A percentile compares a stretch with the other conserved stretches of the same genome.
Evolutionary conservation across 2,113 vertebrate species (phyloP).

Genomic region (Siniperca chuatsi): DNA sequence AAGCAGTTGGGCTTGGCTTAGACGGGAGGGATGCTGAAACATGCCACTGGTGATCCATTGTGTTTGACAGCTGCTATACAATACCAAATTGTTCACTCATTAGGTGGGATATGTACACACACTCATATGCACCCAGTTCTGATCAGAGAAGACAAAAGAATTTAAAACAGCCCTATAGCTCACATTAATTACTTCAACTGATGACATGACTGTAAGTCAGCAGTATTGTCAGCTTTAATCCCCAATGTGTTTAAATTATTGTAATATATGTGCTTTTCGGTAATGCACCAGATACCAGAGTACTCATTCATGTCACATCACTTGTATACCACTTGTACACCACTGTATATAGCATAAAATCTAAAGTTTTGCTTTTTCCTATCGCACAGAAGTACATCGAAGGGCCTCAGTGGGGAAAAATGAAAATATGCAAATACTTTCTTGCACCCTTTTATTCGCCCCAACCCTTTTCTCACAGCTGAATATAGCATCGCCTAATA

Average conservation of each 20-base stretch:
- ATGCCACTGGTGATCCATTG: slow-evolving; percentile 13
- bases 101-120: neutral
- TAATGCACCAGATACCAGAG: neutral
- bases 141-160: neutral
- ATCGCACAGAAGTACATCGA: slow-evolving; percentile 25
- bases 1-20: slow-evolving; percentile 43
- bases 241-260: slow-evolving; percentile 31
- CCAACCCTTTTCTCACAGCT: slow-evolving; percentile 30
- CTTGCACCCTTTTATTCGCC: slow-evolving; percentile 4
- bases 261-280: slow-evolving; percentile 41
- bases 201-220: slow-evolving; percentile 28
- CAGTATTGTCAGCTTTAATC: slow-evolving; percentile 32
- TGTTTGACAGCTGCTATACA: slow-evolving; percentile 40
- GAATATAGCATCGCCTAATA: slow-evolving; percentile 25
- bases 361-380: neutral
- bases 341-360: neutral
- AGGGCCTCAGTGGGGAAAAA: slow-evolving; percentile 1
- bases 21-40: slow-evolving; percentile 25
- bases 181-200: slow-evolving; percentile 21
- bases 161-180: slow-evolving; percentile 18
- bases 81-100: slow-evolving; percentile 27
- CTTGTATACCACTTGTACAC: too few relatives aligned
- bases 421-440: slow-evolving; percentile 45
- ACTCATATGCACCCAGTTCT: slow-evolving; percentile 3
- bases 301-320: slow-evolving; percentile 8